Evolutionary conservation across 2,888 invertebrate genomes (phyloP), one percentile per base, ranked within the genome.

Genomic region (Tetrapedia diversipes): DNA sequence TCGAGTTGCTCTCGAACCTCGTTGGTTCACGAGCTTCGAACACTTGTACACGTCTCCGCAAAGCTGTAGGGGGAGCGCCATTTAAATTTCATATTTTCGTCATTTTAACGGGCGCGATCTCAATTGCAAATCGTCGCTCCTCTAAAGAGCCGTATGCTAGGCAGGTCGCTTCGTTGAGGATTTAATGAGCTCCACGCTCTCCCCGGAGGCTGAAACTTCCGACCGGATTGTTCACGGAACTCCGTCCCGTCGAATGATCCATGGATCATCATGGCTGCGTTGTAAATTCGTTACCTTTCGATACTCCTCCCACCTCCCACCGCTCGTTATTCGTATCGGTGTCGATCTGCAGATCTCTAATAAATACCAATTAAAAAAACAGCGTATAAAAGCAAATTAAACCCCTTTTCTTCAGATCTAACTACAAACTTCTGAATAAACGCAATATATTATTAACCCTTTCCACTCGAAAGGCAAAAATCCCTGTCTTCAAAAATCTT

Each of bases 1-100:
- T 41, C 65, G 27, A 43, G n/a, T 32, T 8, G 32, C 32, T 32
- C 32, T 32, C 32, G 32, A 32, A 4, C 2, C 32, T 32, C 32
- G 32, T 32, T 8, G 2, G 7, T 7, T 8, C 8, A 7, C 32
- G 32, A 1, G 32, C 27, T 11, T 14, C 34, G 22, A 45, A 22
- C 19, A 10, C 41, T 37, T 32, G 7, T n/a, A n/a, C n/a, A 53
- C 43, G 37, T 32, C 41, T 43, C 39, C 41, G 8, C 45, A 19
- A 4, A 66, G 39, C 34, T 37, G 19, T 7, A 7, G 32, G 7
- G 7, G 7, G 32, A 41, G 64, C 56, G 14, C 43, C 43, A 81
- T 84, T 77, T 83, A 76, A 75, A 81, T 84, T 81, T 79, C 73
- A 76, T 81, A 81, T 74, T 77, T 81, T 68, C 41, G 65, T 67